Base-by-base conservation (phyloP, 2,113 vertebrate species). In the Syrrhaptes paradoxus region DNA sequence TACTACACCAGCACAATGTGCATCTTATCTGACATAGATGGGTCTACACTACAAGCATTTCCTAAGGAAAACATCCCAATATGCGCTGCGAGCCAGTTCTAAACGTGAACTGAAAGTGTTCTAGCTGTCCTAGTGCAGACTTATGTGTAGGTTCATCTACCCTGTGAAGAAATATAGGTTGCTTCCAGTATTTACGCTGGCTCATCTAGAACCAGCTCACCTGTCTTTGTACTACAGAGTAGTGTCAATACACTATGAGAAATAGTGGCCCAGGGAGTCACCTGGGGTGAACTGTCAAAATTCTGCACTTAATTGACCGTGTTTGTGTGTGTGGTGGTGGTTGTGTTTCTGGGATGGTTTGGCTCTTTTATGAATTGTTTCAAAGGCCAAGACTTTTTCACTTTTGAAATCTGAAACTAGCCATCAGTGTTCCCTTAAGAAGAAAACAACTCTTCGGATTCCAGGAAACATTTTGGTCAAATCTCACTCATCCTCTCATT, bases 121-220 rank as follows among this genome's bases (percentile, higher is more conserved):
- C 11, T 5, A 29, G 32, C 41, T 78, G 48, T 28, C 59, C 34
- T 34, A 13, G 28, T 3, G 17, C 28, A 68, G 48, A 68, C 32
- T 51, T 59, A 11, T 0, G 0, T 11, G 24, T 12, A 66, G 52
- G 28, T 7, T 67, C 1, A 1, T 34, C 46, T 29, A 28, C 21
- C 12, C 65, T 36, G 9, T 14, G 29, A 32, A 49, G 18, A 57
- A 45, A 62, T 3, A 10, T 0, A 55, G 17, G 25, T n/a, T 41
- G 25, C 29, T 48, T 52, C 29, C 29, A 52, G 10, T 34, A 19
- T 34, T 57, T 34, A 45, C 51, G 34, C 0, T 55, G 28, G 24
- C 68, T 46, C 32, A n/a, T 17, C 32, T 45, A 34, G 72, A 73
- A 46, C 48, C n/a, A 46, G 43, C 32, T 62, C 20, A 17, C 19